Percentiles rank a stretch among this genome's conserved stretches.
Conservation (phyloP, 2,888 invertebrate species). For the Epirrhoe alternata region DNA sequence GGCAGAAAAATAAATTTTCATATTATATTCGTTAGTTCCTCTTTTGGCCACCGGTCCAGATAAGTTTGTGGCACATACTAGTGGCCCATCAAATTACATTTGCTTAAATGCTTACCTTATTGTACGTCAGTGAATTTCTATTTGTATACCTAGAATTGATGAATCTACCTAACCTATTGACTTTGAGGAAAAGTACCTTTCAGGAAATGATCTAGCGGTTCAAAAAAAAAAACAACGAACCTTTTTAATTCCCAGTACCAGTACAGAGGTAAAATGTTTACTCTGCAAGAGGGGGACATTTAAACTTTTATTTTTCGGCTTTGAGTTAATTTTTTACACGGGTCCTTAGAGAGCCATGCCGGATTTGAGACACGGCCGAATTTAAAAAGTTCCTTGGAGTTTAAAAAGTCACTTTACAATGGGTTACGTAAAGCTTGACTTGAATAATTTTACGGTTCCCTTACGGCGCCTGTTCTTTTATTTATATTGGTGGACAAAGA, state of each 20-base stretch:
- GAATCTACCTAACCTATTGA: not conserved
- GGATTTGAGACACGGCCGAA: constrained; percentile 75
- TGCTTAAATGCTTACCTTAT: no score
- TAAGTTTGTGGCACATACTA: no score
- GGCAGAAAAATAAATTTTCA: no score
- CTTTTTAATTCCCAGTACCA: constrained; percentile 56
- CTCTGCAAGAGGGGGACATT: constrained; percentile 73
- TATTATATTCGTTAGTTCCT: no score
- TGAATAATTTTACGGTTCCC: constrained; percentile 78
- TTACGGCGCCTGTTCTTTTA: constrained; percentile 51
- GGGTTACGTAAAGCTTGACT: constrained; percentile 74
- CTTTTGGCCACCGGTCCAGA: no score
- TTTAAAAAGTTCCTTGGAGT: constrained; percentile 73
- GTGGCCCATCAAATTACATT: no score
- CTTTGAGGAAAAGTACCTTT: not conserved
- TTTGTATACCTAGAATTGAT: not conserved
- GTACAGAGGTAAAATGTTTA: constrained; percentile 82
- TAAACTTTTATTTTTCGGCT: constrained; percentile 73
- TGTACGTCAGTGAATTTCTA: no score
- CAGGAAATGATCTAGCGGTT: not conserved
- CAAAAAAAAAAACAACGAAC: constrained; percentile 32
- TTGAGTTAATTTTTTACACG: constrained; percentile 80
- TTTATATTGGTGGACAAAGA: constrained; percentile 52
- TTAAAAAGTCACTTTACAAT: constrained; percentile 82
- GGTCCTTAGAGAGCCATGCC: constrained; percentile 76